These are phyloP conservation scores for Forbesichthys agassizii DNA, from an alignment of 2,113 vertebrate genomes.

Conservation along the genomic window DNA sequence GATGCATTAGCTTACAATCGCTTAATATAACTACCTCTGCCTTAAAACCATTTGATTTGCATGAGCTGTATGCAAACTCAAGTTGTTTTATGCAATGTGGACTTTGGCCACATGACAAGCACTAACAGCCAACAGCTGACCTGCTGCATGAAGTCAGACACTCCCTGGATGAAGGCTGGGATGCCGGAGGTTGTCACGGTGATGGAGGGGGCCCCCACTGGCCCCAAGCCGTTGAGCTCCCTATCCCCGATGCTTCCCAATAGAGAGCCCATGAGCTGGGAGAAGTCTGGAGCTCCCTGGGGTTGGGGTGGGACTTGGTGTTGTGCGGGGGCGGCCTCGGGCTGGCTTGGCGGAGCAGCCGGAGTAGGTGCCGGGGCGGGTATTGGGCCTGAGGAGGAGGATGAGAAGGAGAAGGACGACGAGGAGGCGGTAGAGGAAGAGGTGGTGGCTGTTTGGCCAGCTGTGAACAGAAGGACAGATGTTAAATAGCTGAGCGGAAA, in stretches of 20 bases:
- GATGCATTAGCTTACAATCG: no score
- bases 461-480: constrained; percentile 40
- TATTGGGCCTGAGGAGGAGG: constrained; percentile 52
- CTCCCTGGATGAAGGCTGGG: constrained; percentile 86
- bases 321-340: constrained; percentile 19
- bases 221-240: constrained; percentile 32
- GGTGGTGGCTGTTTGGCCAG: constrained; percentile 53
- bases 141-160: constrained; percentile 87
- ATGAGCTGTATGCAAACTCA: background rate
- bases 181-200: constrained; percentile 85
- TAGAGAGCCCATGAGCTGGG: constrained; percentile 84
- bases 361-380: constrained; percentile 58
- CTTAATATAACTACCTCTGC: no score
- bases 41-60: background rate
- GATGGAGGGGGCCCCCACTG: constrained; percentile 78
- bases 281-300: constrained; percentile 68
- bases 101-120: background rate
- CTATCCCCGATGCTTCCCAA: constrained; percentile 76
- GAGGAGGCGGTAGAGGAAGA: constrained; percentile 54
- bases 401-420: constrained; percentile 38
- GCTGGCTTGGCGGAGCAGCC: constrained; percentile 30
- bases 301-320: constrained; percentile 46
- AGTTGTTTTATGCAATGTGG: background rate
- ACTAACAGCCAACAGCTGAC: constrained; percentile 54
- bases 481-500: background rate